These are phyloP conservation scores for Callimorpha dominula DNA, from an alignment of 2,888 invertebrate genomes.

Conservation along the genomic window DNA sequence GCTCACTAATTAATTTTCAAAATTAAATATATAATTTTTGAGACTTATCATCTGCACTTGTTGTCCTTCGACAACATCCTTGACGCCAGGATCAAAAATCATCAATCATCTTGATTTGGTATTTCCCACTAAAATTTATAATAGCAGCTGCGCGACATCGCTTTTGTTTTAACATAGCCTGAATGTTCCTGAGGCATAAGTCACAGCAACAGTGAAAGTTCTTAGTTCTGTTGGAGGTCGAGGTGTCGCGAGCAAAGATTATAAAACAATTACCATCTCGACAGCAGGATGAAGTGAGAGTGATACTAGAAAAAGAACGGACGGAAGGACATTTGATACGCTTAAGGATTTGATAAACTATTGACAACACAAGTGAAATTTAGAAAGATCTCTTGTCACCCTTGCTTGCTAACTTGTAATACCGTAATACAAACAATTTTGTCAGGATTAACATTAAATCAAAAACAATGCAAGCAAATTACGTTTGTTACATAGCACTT, in stretches of 20 bases:
- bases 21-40: neutral
- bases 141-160: constrained; percentile 33
- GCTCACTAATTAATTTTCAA: neutral
- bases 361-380: constrained; percentile 40
- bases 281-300: constrained; percentile 33
- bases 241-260: constrained; percentile 36
- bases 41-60: neutral
- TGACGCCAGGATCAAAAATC: neutral
- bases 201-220: constrained; percentile 72
- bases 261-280: constrained; percentile 40
- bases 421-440: constrained; percentile 17
- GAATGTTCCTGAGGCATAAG: constrained; percentile 53
- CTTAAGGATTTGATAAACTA: constrained; percentile 1
- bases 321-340: constrained; percentile 24
- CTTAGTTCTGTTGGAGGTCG: constrained; percentile 51
- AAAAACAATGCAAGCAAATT: constrained; percentile 46
- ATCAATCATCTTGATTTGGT: constrained; percentile 32
- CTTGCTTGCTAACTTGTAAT: constrained; percentile 16
- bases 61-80: too few species aligned
- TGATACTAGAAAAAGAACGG: constrained; percentile 33
- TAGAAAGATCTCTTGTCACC: constrained; percentile 29
- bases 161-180: constrained; percentile 42
- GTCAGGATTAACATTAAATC: constrained; percentile 25
- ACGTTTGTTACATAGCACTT: constrained; percentile 49
- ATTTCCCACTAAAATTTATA: constrained; percentile 21